Conservation (phyloP, 1,140 invertebrate genomes). For the Drosophila chauvacae region DNA sequence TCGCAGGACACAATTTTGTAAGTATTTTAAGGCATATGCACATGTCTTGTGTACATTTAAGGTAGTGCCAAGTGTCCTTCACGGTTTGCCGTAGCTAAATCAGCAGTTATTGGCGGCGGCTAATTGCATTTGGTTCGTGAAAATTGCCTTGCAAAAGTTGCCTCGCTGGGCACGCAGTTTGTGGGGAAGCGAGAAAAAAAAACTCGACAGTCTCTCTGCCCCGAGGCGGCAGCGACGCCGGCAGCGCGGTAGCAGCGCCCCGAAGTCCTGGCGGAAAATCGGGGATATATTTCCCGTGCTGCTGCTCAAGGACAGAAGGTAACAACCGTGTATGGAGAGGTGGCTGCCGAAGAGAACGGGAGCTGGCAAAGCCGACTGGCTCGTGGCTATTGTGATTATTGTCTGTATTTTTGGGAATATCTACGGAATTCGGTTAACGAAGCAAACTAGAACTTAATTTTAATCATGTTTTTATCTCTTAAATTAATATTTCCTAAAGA, state of each 20-base stretch:
- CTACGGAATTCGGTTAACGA: not conserved
- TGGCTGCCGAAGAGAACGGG: not conserved
- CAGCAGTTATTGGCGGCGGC: constrained; percentile 37
- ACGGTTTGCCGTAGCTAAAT: constrained; percentile 53
- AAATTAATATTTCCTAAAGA: not conserved
- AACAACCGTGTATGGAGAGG: not conserved
- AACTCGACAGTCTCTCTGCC: constrained; percentile 30
- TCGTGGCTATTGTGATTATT: constrained; percentile 14
- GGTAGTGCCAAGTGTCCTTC: constrained; percentile 38
- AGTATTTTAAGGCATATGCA: constrained; percentile 67
- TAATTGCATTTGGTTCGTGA: constrained; percentile 9
- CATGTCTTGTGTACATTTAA: constrained; percentile 14
- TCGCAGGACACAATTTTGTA: constrained; percentile 79
- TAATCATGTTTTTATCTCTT: not conserved
- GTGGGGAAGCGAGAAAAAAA: constrained; percentile 31
- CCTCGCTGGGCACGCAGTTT: constrained; percentile 50
- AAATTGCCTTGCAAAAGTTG: constrained; percentile 60
- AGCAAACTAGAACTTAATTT: not conserved
- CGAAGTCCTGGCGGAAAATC: constrained; percentile 38
- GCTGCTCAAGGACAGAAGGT: not conserved
- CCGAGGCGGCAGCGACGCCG: constrained; percentile 26
- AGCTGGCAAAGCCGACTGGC: constrained; percentile 11
- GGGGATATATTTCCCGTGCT: constrained; percentile 13
- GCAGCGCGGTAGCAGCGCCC: constrained; percentile 19
- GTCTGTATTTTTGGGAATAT: not conserved